Percentiles rank a stretch among this genome's conserved stretches.
phyloP scores from a whole-genome alignment of 2,113 vertebrate genomes.

The Sinocyclocheilus anshuiensis region DNA sequence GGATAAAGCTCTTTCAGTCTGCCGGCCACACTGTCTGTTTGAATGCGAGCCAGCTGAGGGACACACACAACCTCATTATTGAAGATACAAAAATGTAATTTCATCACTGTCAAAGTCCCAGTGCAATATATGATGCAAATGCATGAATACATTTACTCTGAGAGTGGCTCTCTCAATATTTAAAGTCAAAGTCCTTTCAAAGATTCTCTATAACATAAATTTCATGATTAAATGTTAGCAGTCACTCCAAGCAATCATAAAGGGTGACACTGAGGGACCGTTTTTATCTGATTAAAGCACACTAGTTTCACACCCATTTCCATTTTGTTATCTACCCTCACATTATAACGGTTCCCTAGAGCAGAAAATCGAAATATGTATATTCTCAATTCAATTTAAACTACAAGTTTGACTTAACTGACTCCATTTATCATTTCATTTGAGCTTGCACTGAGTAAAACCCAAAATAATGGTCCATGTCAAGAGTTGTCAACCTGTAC shows the following conservation, averaged over 20 bases:
- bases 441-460: background rate
- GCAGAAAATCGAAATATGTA: background rate
- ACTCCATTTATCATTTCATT: background rate
- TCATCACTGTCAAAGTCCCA: background rate
- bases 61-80: conserved; percentile 4
- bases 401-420: background rate
- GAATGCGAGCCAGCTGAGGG: conserved; percentile 82
- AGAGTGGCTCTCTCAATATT: background rate
- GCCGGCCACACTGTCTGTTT: conserved; percentile 79
- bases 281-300: conserved; percentile 49
- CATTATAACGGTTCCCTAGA: conserved; percentile 14
- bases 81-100: background rate
- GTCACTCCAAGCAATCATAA: conserved; percentile 14
- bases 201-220: background rate
- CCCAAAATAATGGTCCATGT: background rate
- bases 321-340: conserved; percentile 23
- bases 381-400: background rate
- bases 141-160: background rate
- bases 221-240: background rate
- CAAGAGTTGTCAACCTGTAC: background rate
- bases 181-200: background rate
- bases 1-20: conserved; percentile 76
- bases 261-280: background rate
- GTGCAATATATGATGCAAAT: background rate
- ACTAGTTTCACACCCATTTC: conserved; percentile 36